Conservation (phyloP, 2,888 invertebrate genomes). For the Conomelus anceps region DNA sequence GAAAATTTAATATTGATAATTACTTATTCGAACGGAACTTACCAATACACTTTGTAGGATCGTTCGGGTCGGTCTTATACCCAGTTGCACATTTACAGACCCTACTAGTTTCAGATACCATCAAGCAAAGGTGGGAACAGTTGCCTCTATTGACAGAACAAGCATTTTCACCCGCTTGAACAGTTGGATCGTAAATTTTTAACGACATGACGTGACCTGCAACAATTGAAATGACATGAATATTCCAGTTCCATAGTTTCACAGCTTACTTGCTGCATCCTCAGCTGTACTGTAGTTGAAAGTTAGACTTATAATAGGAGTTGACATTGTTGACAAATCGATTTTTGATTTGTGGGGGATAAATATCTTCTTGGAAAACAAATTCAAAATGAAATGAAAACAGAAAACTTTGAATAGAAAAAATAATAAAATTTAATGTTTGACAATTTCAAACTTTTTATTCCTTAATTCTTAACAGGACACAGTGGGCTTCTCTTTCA, state of each 20-base stretch:
- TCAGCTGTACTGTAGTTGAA: no score
- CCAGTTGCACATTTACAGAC: constrained; percentile 74
- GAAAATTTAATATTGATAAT: background rate
- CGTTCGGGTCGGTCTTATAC: constrained; percentile 48
- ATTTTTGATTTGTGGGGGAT: no score
- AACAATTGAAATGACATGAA: background rate
- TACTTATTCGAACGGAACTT: constrained; percentile 29
- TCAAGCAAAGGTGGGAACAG: constrained; percentile 70
- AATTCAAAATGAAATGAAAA: no score
- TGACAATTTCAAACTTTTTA: no score
- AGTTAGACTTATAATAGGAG: no score
- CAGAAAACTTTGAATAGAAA: no score
- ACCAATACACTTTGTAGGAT: constrained; percentile 50
- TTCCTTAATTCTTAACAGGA: background rate
- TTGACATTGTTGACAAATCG: no score
- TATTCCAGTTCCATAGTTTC: no score
- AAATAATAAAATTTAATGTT: no score
- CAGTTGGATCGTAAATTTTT: constrained; percentile 61
- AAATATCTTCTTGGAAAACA: no score
- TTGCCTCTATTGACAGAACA: constrained; percentile 50
- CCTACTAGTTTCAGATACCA: constrained; percentile 49
- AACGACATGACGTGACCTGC: constrained; percentile 58
- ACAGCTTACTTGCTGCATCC: no score
- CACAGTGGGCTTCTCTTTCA: no score
- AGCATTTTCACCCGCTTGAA: constrained; percentile 54